phyloP scores from a whole-genome alignment of 2,113 vertebrate species.

The Corydoras maculifer region DNA sequence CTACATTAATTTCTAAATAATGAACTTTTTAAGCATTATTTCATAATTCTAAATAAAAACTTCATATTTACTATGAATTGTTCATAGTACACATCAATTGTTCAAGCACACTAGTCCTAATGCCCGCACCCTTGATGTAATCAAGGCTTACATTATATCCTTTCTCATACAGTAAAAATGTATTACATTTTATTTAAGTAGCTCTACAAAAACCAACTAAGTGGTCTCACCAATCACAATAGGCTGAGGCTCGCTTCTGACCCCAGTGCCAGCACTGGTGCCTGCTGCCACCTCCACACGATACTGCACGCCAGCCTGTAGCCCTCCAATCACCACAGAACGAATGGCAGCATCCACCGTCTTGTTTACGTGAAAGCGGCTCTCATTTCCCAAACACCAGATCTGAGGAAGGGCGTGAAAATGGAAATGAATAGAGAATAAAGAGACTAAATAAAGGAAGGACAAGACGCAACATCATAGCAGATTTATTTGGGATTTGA shows the following conservation, averaged over 20 bases:
- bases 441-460: not conserved
- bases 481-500: no score
- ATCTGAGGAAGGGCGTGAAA: slow-evolving; percentile 69
- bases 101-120: no score
- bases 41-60: no score
- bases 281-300: slow-evolving; percentile 94
- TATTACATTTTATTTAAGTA: no score
- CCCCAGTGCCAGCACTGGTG: slow-evolving; percentile 89
- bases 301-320: slow-evolving; percentile 89
- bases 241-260: slow-evolving; percentile 90
- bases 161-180: no score
- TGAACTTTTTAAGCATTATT: no score
- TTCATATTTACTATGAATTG: no score
- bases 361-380: slow-evolving; percentile 95
- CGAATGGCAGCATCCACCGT: slow-evolving; percentile 94
- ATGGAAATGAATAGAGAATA: slow-evolving; percentile 28
- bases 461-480: slow-evolving; percentile 32
- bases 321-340: slow-evolving; percentile 90
- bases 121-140: slow-evolving; percentile 69
- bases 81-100: no score
- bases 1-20: no score
- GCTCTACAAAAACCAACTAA: slow-evolving; percentile 51
- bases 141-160: no score
- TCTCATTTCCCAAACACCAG: slow-evolving; percentile 97
- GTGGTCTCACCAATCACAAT: slow-evolving; percentile 79